These are phyloP conservation scores for Symphodus melops DNA, from an alignment of 2,113 vertebrate genomes.

Conservation along the genomic window DNA sequence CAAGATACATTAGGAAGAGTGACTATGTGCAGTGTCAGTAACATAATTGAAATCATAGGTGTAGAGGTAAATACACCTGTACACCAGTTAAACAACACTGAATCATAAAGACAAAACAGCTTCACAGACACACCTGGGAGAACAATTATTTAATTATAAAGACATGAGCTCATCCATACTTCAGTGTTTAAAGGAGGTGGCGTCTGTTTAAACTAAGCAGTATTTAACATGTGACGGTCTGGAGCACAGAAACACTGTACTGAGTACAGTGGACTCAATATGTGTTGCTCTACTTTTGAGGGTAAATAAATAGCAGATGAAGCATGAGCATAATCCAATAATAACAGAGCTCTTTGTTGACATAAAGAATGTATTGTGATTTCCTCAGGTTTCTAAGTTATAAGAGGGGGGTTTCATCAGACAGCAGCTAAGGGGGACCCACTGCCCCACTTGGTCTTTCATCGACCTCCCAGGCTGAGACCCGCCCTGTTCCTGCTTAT, in stretches of 20 bases:
- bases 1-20: too few species aligned
- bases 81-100: too few species aligned
- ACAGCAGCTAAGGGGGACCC: constrained; percentile 1
- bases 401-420: constrained; percentile 5
- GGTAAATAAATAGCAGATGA: too few species aligned
- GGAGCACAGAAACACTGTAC: too few species aligned
- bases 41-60: neutral
- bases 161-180: too few species aligned
- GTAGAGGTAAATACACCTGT: neutral
- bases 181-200: too few species aligned
- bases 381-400: constrained; percentile 27
- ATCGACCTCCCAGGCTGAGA: constrained; percentile 19
- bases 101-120: neutral
- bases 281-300: too few species aligned
- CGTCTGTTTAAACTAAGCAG: too few species aligned
- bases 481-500: constrained; percentile 44
- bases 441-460: constrained; percentile 28
- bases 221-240: too few species aligned
- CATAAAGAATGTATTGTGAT: neutral
- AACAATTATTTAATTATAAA: too few species aligned
- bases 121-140: neutral
- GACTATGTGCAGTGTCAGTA: too few species aligned
- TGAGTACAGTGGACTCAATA: too few species aligned
- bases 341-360: neutral
- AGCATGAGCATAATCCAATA: neutral